Conservation (phyloP, 2,797 vertebrate species). For the Menidia menidia region DNA sequence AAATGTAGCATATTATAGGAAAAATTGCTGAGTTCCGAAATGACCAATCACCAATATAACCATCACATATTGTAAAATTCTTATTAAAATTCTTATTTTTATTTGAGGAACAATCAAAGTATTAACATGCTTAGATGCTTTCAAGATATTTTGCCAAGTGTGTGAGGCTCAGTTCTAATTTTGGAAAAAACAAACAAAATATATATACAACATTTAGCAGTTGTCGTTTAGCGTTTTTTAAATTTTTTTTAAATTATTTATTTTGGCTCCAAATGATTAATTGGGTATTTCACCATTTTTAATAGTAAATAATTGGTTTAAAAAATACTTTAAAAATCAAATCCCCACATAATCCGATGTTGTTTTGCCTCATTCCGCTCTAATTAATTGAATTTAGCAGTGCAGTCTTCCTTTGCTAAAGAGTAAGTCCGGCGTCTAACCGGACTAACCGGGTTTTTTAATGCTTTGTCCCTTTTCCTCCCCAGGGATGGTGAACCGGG, state of each 20-base stretch:
- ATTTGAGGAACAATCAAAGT: too few species aligned
- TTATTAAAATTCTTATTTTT: too few species aligned
- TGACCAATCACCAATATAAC: too few species aligned
- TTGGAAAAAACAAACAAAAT: too few species aligned
- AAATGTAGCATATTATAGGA: neutral
- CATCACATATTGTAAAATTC: too few species aligned
- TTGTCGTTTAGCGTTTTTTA: too few species aligned
- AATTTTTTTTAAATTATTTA: too few species aligned
- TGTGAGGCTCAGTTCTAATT: too few species aligned
- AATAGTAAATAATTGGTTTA: neutral
- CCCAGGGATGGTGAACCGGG: constrained; percentile 95
- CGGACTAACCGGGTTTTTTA: neutral
- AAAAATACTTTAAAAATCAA: neutral
- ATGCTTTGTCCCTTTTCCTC: neutral
- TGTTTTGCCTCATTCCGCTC: neutral
- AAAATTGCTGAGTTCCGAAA: too few species aligned
- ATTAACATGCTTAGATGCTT: too few species aligned
- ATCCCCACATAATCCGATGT: neutral
- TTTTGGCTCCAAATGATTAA: too few species aligned
- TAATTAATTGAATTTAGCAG: neutral
- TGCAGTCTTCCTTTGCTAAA: neutral
- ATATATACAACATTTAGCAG: neutral
- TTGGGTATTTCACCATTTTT: neutral
- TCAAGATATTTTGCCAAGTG: too few species aligned
- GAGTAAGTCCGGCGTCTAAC: neutral